Evolutionary conservation across 2,888 invertebrate species (phyloP).

Genomic region (Crossocerus cetratus): DNA sequence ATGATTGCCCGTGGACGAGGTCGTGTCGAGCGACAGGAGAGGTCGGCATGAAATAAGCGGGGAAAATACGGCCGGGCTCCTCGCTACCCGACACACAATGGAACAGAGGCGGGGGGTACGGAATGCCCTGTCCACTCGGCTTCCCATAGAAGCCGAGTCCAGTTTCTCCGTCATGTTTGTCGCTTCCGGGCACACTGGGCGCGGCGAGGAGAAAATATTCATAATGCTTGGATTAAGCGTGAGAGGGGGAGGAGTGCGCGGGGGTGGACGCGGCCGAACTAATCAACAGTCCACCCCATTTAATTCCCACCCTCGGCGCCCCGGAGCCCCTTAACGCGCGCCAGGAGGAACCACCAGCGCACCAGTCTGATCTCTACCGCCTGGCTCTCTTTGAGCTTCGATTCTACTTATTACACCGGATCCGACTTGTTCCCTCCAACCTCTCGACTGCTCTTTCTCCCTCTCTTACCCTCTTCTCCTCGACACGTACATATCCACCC

Average conservation of each 20-base stretch:
- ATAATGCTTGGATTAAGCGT: slow-evolving; percentile 73
- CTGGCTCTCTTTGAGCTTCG: slow-evolving; percentile 34
- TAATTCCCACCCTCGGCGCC: slow-evolving; percentile 66
- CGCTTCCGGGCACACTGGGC: not conserved
- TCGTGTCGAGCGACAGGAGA: not conserved
- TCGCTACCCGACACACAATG: slow-evolving; percentile 26
- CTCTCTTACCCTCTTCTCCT: not conserved
- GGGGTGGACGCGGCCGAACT: slow-evolving; percentile 68
- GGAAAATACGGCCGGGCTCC: slow-evolving; percentile 27
- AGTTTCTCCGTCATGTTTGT: not conserved
- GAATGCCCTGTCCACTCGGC: slow-evolving; percentile 17
- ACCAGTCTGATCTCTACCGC: not conserved
- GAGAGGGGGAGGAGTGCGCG: slow-evolving; percentile 50
- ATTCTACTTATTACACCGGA: slow-evolving; percentile 46
- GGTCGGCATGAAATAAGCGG: slow-evolving; percentile 15
- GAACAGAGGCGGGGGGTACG: slow-evolving; percentile 4
- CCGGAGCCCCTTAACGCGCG: slow-evolving; percentile 31
- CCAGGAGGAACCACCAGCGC: not conserved
- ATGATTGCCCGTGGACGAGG: not conserved
- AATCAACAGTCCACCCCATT: slow-evolving; percentile 71
- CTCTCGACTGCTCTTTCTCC: not conserved
- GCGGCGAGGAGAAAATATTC: slow-evolving; percentile 70
- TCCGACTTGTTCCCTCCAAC: not conserved
- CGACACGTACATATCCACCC: slow-evolving; percentile 10
- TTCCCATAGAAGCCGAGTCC: slow-evolving; percentile 13